These are phyloP conservation scores for Neosalanx taihuensis DNA, from an alignment of 2,797 vertebrate species.

Conservation along the genomic window DNA sequence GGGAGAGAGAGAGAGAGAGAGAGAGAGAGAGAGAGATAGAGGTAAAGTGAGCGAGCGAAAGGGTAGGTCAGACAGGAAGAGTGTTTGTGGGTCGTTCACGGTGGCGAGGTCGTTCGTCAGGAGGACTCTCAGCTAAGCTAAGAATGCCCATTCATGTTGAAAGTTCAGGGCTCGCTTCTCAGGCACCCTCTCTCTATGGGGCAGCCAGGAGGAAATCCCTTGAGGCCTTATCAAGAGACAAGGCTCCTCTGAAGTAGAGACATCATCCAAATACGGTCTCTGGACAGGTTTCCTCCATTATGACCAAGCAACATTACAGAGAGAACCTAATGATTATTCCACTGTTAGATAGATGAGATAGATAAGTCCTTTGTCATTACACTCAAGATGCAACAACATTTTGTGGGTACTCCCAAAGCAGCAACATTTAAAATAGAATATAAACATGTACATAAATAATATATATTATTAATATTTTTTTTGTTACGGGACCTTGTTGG, in stretches of 20 bases:
- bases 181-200: constrained; percentile 9
- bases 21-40: neutral
- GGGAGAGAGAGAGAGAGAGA: neutral
- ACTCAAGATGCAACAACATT: no score
- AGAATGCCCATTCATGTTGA: constrained; percentile 33
- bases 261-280: constrained; percentile 16
- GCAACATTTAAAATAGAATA: no score
- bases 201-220: constrained; percentile 13
- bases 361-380: no score
- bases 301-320: constrained; percentile 27
- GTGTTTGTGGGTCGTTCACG: constrained; percentile 21
- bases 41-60: constrained; percentile 7
- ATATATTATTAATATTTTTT: no score
- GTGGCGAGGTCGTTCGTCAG: constrained; percentile 23
- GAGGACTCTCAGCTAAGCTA: constrained; percentile 13
- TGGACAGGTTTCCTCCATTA: constrained; percentile 2
- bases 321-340: constrained; percentile 19
- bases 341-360: constrained; percentile 18
- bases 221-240: constrained; percentile 31
- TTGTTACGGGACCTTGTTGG: neutral
- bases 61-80: constrained; percentile 7
- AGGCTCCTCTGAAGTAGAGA: constrained; percentile 1
- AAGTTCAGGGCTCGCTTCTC: constrained; percentile 32
- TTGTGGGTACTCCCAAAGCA: no score
- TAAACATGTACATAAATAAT: no score